phyloP scores from a whole-genome alignment of 2,113 vertebrate species.

The Drymodes brunneopygia region DNA sequence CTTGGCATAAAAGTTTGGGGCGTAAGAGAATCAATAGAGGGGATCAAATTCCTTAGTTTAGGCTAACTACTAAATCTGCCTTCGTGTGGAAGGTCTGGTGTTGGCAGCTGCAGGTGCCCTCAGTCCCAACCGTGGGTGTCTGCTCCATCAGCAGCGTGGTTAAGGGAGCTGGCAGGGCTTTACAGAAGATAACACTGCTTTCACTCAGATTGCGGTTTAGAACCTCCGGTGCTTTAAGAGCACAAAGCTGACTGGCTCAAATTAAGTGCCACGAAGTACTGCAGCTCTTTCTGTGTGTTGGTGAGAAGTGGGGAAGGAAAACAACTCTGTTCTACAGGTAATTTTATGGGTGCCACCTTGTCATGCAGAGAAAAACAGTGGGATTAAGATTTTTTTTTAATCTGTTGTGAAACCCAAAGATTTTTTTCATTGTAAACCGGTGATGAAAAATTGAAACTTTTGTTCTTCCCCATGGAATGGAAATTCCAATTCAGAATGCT shows the following conservation, averaged over 20 bases:
- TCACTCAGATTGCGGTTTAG: accelerated
- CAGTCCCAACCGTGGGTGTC: too few relatives aligned
- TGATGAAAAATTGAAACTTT: neutral
- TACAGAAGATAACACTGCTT: neutral
- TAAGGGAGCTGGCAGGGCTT: neutral
- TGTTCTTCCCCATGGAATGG: neutral
- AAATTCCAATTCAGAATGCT: neutral
- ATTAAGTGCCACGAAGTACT: neutral
- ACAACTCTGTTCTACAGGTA: neutral
- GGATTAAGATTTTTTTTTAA: neutral
- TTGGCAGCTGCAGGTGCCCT: neutral
- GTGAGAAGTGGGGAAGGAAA: neutral
- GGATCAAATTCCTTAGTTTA: neutral
- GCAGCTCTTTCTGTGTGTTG: neutral
- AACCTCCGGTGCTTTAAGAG: neutral
- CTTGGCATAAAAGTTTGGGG: neutral
- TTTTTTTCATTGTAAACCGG: neutral
- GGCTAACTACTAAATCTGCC: neutral
- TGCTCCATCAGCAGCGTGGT: neutral
- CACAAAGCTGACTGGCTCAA: neutral
- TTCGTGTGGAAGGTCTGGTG: neutral
- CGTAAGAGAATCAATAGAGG: neutral
- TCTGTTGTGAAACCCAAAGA: neutral
- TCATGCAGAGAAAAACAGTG: neutral
- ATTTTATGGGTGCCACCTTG: neutral